Evolutionary conservation across 1,140 invertebrate genomes (phyloP), one percentile per base, ranked within the genome.

Genomic region (Achatina immaculata): DNA sequence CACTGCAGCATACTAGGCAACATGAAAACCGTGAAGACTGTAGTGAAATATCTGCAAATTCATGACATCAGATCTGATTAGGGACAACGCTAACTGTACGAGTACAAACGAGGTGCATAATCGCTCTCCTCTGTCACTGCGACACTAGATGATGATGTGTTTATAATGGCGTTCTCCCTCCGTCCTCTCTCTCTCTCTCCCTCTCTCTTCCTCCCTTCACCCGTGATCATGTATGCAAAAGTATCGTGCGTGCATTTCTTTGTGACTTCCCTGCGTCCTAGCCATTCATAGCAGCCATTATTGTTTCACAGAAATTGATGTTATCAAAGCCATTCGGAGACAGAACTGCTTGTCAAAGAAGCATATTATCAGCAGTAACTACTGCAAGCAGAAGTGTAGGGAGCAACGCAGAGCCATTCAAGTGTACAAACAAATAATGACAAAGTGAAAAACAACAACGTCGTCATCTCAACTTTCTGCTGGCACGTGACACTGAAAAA

Each of bases 391-490:
- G 7, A 34, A 24, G 34, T 36, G 7, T 7, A n/a, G 7, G 66
- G 36, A 69, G 66, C 28, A n/a, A 36, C n/a, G 4, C 36, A 38
- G 66, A 31, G 28, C 7, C n/a, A 38, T 36, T 38, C n/a, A 38
- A 69, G 66, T 69, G 66, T n/a, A 24, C 66, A 69, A 34, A 69
- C 66, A 69, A 69, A 69, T 69, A 69, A 34, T 69, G 66, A 69
- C 66, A 69, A 69, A 69, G 66, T 69, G 66, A 69, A 69, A 69
- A 69, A 69, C 66, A 69, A 69, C 66, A 69, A 24, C 34, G 16
- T 7, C 36, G 34, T 38, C 66, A n/a, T 38, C 34, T 36, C 34
- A n/a, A 69, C 31, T 38, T 38, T 19, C 31, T 36, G 66, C 16
- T 11, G 9, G 66, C 66, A 69, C 66, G 66, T 69, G 66, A 69